Percentiles rank a stretch among this genome's conserved stretches.
Evolutionary conservation across 2,888 invertebrate species (phyloP).

Genomic region (Pseudococcus viburni): DNA sequence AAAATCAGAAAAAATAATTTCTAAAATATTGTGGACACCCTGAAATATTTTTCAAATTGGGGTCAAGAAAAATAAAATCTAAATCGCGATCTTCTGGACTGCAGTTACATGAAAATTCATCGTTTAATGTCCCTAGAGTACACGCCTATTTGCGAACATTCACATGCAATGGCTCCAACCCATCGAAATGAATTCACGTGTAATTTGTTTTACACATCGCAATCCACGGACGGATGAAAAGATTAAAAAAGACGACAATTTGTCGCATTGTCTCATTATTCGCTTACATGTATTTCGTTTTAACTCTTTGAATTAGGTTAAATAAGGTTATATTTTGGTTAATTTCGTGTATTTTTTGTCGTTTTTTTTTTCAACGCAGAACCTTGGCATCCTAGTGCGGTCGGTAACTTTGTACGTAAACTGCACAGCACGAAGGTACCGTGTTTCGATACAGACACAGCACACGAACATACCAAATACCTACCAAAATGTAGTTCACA

Average conservation of each 20-base stretch:
- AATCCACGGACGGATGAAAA: background rate
- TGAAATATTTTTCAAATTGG: too few relatives aligned
- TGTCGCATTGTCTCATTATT: background rate
- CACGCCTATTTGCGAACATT: background rate
- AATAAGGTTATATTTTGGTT: constrained; percentile 29
- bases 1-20: too few relatives aligned
- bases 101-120: too few relatives aligned
- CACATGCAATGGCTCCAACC: background rate
- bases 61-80: too few relatives aligned
- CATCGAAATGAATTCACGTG: background rate
- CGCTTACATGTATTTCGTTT: constrained; percentile 23
- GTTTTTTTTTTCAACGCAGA: background rate
- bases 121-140: too few relatives aligned
- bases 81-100: too few relatives aligned
- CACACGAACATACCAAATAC: background rate
- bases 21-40: too few relatives aligned
- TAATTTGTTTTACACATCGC: background rate
- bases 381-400: constrained; percentile 44
- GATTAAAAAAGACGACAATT: background rate
- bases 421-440: background rate
- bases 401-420: constrained; percentile 28
- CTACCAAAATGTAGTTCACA: constrained; percentile 31
- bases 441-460: constrained; percentile 2
- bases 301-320: constrained; percentile 23
- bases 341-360: constrained; percentile 15